phyloP scores from a whole-genome alignment of 1,140 invertebrate species.

The Capitella teleta region DNA sequence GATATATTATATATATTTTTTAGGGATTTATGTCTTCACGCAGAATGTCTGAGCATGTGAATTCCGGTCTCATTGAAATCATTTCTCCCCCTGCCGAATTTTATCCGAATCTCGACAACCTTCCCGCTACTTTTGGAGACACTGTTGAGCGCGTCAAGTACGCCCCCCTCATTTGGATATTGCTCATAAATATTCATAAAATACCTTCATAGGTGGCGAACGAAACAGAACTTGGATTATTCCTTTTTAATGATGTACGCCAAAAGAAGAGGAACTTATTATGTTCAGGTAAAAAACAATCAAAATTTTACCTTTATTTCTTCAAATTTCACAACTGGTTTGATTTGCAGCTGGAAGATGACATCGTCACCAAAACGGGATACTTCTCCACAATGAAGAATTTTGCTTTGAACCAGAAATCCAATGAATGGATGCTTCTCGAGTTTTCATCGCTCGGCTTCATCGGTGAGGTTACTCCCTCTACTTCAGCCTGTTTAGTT shows the following conservation, averaged over 20 bases:
- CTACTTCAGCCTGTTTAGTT: too few relatives aligned
- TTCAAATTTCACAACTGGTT: slow-evolving; percentile 1
- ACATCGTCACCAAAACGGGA: slow-evolving; percentile 73
- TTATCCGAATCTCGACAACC: slow-evolving; percentile 68
- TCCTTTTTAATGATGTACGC: slow-evolving; percentile 93
- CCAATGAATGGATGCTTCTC: slow-evolving; percentile 78
- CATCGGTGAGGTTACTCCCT: slow-evolving; percentile 37
- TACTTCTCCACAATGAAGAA: slow-evolving; percentile 80
- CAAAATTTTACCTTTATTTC: background rate
- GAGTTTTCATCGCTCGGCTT: slow-evolving; percentile 77
- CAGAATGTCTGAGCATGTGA: too few relatives aligned
- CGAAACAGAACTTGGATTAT: slow-evolving; percentile 93
- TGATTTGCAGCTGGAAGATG: slow-evolving; percentile 88
- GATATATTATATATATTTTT: too few relatives aligned
- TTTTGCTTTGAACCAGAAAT: slow-evolving; percentile 66
- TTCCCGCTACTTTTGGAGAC: slow-evolving; percentile 73
- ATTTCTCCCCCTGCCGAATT: slow-evolving; percentile 72
- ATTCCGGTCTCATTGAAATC: slow-evolving; percentile 77
- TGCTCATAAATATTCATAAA: background rate
- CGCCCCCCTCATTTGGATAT: slow-evolving; percentile 10
- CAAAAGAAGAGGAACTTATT: slow-evolving; percentile 51
- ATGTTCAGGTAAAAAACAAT: slow-evolving; percentile 44
- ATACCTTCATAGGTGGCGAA: slow-evolving; percentile 71
- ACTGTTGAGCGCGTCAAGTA: slow-evolving; percentile 65
- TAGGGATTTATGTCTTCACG: too few relatives aligned